Conservation (phyloP, 2,888 invertebrate species). For the Drosophila algonquin region DNA sequence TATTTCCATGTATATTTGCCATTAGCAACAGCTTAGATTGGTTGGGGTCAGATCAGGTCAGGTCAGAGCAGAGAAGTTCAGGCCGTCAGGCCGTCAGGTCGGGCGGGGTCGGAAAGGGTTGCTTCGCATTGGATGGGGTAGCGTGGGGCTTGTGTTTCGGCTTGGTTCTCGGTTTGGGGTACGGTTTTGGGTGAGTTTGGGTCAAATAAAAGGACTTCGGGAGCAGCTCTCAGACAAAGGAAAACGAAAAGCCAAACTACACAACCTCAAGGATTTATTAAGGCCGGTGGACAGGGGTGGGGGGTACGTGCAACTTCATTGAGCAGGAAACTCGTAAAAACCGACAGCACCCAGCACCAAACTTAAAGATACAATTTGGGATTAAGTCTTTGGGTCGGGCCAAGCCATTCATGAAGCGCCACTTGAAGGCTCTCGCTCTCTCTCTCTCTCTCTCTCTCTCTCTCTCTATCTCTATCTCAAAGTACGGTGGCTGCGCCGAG, state of each 20-base stretch:
- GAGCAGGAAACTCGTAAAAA: conserved; percentile 75
- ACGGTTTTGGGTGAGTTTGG: not conserved
- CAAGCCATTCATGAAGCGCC: conserved; percentile 12
- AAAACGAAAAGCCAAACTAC: not conserved
- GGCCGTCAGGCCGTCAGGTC: not conserved
- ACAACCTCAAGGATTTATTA: conserved; percentile 2
- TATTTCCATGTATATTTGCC: conserved; percentile 42
- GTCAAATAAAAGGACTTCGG: not conserved
- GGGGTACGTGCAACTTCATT: conserved; percentile 71
- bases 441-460: not conserved
- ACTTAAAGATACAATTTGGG: conserved; percentile 57
- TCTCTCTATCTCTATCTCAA: no score
- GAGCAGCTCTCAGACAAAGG: not conserved
- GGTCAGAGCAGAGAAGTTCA: not conserved
- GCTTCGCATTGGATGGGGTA: conserved; percentile 1
- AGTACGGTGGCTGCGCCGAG: not conserved
- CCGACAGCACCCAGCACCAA: conserved; percentile 13
- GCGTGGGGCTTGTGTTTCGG: not conserved
- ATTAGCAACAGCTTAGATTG: conserved; percentile 32
- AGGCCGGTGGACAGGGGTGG: not conserved
- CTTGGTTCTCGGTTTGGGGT: no score
- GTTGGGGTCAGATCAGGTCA: conserved; percentile 1
- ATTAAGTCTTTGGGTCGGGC: conserved; percentile 43
- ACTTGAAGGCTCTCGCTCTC: conserved; percentile 16
- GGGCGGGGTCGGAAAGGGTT: conserved; percentile 4